Conservation (phyloP, 2,113 vertebrate genomes). For the Daboia siamensis region DNA sequence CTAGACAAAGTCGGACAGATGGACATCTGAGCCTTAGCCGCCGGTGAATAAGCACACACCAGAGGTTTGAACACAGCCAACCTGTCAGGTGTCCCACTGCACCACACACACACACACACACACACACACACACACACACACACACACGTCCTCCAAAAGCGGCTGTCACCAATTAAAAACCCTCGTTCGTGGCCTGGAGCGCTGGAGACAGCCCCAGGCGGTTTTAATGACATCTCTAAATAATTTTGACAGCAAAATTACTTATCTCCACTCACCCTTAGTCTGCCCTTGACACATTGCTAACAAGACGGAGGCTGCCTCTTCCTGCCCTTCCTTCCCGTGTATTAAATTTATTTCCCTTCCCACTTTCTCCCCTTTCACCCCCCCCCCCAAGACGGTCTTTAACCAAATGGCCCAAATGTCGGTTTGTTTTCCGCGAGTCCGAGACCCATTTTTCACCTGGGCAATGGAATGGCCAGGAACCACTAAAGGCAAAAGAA, state of each 20-base stretch:
- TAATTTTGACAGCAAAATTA: constrained; percentile 70
- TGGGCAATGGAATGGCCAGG: not conserved
- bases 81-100: not conserved
- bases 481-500: not conserved
- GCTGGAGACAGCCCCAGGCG: constrained; percentile 57
- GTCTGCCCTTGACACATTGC: constrained; percentile 53
- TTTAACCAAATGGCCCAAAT: not conserved
- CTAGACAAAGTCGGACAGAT: not conserved
- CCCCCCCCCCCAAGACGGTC: too few species aligned
- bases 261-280: constrained; percentile 62
- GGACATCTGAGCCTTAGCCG: rapidly evolving
- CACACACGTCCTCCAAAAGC: not conserved
- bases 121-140: not conserved
- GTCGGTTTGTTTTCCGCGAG: not conserved
- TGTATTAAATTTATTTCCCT: constrained; percentile 42
- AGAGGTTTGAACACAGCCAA: not conserved
- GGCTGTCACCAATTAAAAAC: constrained; percentile 55
- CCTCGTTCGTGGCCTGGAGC: constrained; percentile 57
- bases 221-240: constrained; percentile 69
- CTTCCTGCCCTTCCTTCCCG: not conserved
- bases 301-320: constrained; percentile 50
- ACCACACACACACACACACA: too few species aligned
- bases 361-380: not conserved
- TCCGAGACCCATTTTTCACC: not conserved
- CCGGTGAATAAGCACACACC: not conserved